Evolutionary conservation across 2,888 invertebrate genomes (phyloP), one percentile per base, ranked within the genome.

Genomic region (Chrysolina haemoptera): DNA sequence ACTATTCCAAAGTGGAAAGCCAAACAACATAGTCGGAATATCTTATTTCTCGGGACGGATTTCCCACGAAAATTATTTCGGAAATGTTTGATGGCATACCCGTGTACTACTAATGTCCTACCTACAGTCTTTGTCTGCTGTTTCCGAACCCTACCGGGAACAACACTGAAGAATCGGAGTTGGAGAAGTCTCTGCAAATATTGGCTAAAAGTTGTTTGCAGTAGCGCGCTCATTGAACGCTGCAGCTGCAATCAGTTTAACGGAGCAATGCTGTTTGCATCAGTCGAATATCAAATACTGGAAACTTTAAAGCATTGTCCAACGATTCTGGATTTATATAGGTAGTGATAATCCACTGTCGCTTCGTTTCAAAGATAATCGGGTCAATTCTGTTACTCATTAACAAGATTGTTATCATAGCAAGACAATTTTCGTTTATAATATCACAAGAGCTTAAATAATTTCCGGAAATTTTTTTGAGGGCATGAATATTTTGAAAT

Each of bases 31-130:
- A n/a, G 43, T 35, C 27, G 43, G 64, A 65, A 65, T 65, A 65
- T 65, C 43, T 65, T 65, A 65, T 65, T 65, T 65, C 64, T 46
- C 64, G 8, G 18, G 64, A 20, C 20, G 43, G 48, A 46, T 11
- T 46, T 65, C 3, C 14, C 1, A 22, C 11, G 18, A 16, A 43
- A 65, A 43, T 18, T 14, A 46, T 46, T 8, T 46, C 46, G n/a
- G 46, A 46, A 46, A 46, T 14, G 46, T 46, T 46, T 46, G n/a
- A 46, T 43, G 14, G 14, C n/a, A 6, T n/a, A 46, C 46, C 2
- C 35, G 35, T 35, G n/a, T n/a, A n/a, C n/a, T n/a, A 6, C 3
- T 1, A 46, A 14, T 46, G 6, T 14, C 1, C 46, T 14, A 46
- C 46, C 46, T 46, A 46, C 46, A 46, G 5, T n/a, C 2, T 46